Evolutionary conservation across 2,113 vertebrate species (phyloP).

Genomic region (Cephalopholis sonnerati): DNA sequence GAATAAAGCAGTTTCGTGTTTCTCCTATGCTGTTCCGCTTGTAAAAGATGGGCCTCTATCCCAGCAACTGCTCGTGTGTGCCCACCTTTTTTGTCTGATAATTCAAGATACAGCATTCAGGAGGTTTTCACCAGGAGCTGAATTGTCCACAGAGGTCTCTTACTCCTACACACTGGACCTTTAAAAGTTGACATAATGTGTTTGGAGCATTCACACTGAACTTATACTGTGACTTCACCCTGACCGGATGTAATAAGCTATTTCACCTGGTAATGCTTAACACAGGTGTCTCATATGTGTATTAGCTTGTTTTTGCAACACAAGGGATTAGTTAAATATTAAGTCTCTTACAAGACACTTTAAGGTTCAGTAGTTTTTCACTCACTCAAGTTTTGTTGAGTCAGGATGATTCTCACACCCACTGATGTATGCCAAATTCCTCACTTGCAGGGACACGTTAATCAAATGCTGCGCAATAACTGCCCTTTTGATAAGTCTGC

Average conservation of each 20-base stretch:
- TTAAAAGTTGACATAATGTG: too few species aligned
- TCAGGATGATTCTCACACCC: slow-evolving; percentile 30
- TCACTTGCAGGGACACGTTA: slow-evolving; percentile 16
- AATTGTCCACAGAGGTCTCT: too few species aligned
- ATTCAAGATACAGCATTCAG: too few species aligned
- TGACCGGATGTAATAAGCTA: too few species aligned
- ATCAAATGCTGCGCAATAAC: background rate
- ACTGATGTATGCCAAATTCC: background rate
- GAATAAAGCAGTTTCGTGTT: too few species aligned
- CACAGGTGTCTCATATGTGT: background rate
- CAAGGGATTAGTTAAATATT: slow-evolving; percentile 40
- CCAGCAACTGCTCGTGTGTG: too few species aligned
- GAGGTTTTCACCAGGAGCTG: too few species aligned
- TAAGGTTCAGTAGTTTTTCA: slow-evolving; percentile 14
- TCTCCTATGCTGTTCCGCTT: too few species aligned
- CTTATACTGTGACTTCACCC: background rate
- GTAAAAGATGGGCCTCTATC: too few species aligned
- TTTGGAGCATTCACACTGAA: background rate
- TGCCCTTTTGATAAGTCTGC: background rate
- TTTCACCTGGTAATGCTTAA: background rate
- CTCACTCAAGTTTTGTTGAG: slow-evolving; percentile 11
- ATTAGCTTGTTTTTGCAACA: slow-evolving; percentile 18
- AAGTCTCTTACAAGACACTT: background rate
- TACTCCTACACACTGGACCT: too few species aligned
- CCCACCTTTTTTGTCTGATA: too few species aligned